A percentile compares a stretch with the other conserved stretches of the same genome.
Conservation (phyloP, 2,888 invertebrate genomes). For the Diaphora mendica region DNA sequence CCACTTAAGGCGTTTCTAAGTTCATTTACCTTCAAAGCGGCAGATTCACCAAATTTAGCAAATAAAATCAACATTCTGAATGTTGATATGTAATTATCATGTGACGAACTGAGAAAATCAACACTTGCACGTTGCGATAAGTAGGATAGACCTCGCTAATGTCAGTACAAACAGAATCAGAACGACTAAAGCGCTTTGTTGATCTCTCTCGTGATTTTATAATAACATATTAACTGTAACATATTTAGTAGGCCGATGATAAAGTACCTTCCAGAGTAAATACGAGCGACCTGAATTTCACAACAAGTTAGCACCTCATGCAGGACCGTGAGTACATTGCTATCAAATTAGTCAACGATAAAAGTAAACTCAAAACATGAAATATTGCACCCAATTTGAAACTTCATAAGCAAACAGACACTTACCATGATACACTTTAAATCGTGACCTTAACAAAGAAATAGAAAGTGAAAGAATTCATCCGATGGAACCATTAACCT, state of each 20-base stretch:
- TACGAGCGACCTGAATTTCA: slow-evolving; percentile 74
- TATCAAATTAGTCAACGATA: slow-evolving; percentile 14
- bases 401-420: slow-evolving; percentile 31
- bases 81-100: slow-evolving; percentile 70
- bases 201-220: slow-evolving; percentile 81
- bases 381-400: slow-evolving; percentile 45
- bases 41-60: slow-evolving; percentile 54
- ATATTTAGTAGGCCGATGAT: slow-evolving; percentile 71
- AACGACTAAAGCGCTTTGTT: slow-evolving; percentile 57
- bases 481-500: slow-evolving; percentile 71
- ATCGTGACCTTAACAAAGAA: slow-evolving; percentile 68
- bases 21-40: slow-evolving; percentile 62
- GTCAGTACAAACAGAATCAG: slow-evolving; percentile 71
- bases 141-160: slow-evolving; percentile 78
- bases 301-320: slow-evolving; percentile 61
- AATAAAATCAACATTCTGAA: slow-evolving; percentile 57
- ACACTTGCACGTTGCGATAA: slow-evolving; percentile 71
- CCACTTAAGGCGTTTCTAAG: slow-evolving; percentile 59
- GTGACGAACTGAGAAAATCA: slow-evolving; percentile 74
- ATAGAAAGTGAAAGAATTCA: slow-evolving; percentile 77
- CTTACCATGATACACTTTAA: slow-evolving; percentile 57
- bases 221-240: slow-evolving; percentile 82
- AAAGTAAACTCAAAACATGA: slow-evolving; percentile 20
- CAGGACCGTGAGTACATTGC: slow-evolving; percentile 44
- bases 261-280: slow-evolving; percentile 69